Evolutionary conservation across 2,888 invertebrate genomes (phyloP), one percentile per base, ranked within the genome.

Genomic region (Erynnis tages): DNA sequence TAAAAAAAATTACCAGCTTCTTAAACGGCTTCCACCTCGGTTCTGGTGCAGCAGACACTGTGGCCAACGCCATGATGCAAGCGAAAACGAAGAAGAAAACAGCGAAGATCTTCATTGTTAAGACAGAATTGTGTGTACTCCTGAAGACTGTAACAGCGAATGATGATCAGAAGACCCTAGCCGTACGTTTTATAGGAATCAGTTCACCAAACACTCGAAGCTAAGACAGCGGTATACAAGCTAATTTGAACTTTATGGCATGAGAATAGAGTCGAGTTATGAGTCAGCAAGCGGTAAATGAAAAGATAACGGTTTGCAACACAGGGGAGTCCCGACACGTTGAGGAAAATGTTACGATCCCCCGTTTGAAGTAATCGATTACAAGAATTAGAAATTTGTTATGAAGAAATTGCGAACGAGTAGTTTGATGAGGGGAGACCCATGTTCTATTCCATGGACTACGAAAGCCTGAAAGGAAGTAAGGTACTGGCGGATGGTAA

Each of bases 1-100:
- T n/a, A n/a, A n/a, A 10, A 16, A 30, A 49, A 62, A 62, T 60
- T 61, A 71, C 71, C 56, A 72, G 52, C 60, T 67, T 68, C 46
- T 69, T 71, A 17, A 68, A 71, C 0, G 61, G 54, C 16, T 66
- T 72, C 66, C 69, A 70, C 34, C 57, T 62, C 0, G 69, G 68
- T 1, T 62, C 66, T 0, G 62, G 69, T 3, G 63, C 62, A 0
- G 61, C 65, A 6, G 55, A 46, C 4, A 65, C 65, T 10, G 57
- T 35, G 4, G 57, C 49, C 21, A 66, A n/a, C 8, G 60, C 61
- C 27, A 65, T 19, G 5, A 68, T 34, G 29, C 60, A 63, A n/a
- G 64, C 58, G 41, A 70, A 57, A 1, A 70, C 41, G 46, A 70
- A 60, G 30, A 67, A 62, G 0, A 71, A 58, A 17, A 68, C 53